phyloP scores from a whole-genome alignment of 1,140 invertebrate species.

The Diuraphis noxia region DNA sequence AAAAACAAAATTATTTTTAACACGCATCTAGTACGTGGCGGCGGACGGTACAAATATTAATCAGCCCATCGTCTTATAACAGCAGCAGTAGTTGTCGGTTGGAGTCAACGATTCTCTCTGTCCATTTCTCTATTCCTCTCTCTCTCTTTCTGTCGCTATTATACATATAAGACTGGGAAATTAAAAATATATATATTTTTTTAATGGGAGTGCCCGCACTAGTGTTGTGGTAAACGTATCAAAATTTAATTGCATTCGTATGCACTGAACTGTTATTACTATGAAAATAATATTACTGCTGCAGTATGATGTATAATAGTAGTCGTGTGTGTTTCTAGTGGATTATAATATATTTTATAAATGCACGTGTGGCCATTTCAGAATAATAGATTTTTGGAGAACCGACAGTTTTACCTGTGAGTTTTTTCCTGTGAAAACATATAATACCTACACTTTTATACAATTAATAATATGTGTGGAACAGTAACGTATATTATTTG shows the following conservation, averaged over 20 bases:
- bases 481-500: not conserved
- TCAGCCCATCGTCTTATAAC: not conserved
- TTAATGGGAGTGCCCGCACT: not conserved
- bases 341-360: not conserved
- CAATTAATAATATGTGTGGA: not conserved
- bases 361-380: not conserved
- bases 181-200: not conserved
- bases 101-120: not conserved
- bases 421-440: not conserved
- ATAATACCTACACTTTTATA: not conserved
- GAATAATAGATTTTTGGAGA: not conserved
- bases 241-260: conserved; percentile 15
- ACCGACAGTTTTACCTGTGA: not conserved
- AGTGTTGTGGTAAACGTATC: not conserved
- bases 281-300: not conserved
- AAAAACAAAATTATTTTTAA: not conserved
- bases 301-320: not conserved
- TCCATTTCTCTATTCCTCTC: not conserved
- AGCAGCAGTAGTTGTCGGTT: not conserved
- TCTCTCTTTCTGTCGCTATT: not conserved
- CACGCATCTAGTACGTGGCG: not conserved
- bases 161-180: not conserved
- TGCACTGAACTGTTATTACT: not conserved
- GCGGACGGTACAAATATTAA: not conserved
- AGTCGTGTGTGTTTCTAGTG: not conserved